These are phyloP conservation scores for Oxyteleia sp. DNA, from an alignment of 2,888 invertebrate genomes.

Conservation along the genomic window DNA sequence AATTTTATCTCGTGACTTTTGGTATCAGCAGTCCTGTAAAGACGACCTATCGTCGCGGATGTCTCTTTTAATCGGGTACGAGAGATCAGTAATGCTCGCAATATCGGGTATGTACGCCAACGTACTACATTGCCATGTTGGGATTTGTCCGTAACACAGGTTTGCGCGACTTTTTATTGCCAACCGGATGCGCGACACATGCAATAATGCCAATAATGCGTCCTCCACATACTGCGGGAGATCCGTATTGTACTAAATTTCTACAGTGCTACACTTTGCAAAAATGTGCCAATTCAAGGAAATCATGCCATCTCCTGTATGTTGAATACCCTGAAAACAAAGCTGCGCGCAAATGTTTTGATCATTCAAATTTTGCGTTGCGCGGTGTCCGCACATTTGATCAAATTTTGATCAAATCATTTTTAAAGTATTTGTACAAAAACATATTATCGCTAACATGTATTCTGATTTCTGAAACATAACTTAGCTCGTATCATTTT, in stretches of 20 bases:
- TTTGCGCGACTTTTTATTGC: constrained; percentile 63
- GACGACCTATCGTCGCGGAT: constrained; percentile 51
- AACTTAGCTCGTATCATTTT: too few relatives aligned
- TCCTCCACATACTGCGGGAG: constrained; percentile 31
- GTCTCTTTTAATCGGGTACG: constrained; percentile 39
- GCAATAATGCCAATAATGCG: constrained; percentile 66
- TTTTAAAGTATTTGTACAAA: too few relatives aligned
- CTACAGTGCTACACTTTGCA: constrained; percentile 15
- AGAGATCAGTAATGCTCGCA: constrained; percentile 46
- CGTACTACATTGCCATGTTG: constrained; percentile 65
- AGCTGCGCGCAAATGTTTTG: too few relatives aligned
- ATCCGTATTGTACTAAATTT: constrained; percentile 59
- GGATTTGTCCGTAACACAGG: constrained; percentile 63
- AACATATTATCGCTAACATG: too few relatives aligned
- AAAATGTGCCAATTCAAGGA: constrained; percentile 18
- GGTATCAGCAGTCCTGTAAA: constrained; percentile 21
- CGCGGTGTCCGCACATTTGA: too few relatives aligned
- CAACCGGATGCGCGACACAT: constrained; percentile 72
- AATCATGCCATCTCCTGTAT: too few relatives aligned
- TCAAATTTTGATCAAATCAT: too few relatives aligned
- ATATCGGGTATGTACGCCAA: constrained; percentile 28
- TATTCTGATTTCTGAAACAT: too few relatives aligned
- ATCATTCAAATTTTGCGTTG: too few relatives aligned
- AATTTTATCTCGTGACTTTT: background rate
- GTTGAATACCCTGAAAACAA: too few relatives aligned